Percentiles rank a stretch among this genome's conserved stretches.
phyloP scores from a whole-genome alignment of 2,888 invertebrate genomes.

The Pseudanteris insignis region DNA sequence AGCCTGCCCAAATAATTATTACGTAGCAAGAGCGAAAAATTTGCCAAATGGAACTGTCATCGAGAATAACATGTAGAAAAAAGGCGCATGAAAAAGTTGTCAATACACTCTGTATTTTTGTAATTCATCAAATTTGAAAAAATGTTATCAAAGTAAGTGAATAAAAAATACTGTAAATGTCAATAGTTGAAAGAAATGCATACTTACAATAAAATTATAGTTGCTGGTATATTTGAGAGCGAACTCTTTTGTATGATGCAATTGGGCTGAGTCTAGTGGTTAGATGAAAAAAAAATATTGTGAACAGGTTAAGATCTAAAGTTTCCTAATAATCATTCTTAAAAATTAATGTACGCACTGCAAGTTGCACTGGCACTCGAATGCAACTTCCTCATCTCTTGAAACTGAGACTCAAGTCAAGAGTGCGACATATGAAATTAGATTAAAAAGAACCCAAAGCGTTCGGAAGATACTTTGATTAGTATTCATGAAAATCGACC shows the following conservation, averaged over 20 bases:
- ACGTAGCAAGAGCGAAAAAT: not conserved
- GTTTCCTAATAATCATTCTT: conserved; percentile 39
- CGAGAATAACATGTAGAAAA: not conserved
- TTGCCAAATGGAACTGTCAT: conserved; percentile 1
- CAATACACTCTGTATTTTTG: too few species aligned
- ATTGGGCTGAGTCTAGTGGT: too few species aligned
- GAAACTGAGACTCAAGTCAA: too few species aligned
- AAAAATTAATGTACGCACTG: conserved; percentile 34
- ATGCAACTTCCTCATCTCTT: conserved; percentile 32
- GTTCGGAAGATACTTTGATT: not conserved
- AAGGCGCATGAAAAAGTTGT: not conserved
- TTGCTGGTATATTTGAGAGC: not conserved
- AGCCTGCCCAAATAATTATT: not conserved
- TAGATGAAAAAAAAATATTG: conserved; percentile 13
- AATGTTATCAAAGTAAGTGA: too few species aligned
- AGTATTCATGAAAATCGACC: too few species aligned
- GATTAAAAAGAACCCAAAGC: conserved; percentile 16
- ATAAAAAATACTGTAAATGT: too few species aligned
- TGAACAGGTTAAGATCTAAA: conserved; percentile 25
- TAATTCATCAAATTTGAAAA: too few species aligned
- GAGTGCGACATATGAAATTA: conserved; percentile 24
- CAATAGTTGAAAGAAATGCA: too few species aligned
- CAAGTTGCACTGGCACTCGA: conserved; percentile 36
- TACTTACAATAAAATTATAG: too few species aligned
- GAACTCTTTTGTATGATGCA: too few species aligned